Evolutionary conservation across 2,113 vertebrate genomes (phyloP), one percentile per base, ranked within the genome.

Genomic region (Syrmaticus mikado): DNA sequence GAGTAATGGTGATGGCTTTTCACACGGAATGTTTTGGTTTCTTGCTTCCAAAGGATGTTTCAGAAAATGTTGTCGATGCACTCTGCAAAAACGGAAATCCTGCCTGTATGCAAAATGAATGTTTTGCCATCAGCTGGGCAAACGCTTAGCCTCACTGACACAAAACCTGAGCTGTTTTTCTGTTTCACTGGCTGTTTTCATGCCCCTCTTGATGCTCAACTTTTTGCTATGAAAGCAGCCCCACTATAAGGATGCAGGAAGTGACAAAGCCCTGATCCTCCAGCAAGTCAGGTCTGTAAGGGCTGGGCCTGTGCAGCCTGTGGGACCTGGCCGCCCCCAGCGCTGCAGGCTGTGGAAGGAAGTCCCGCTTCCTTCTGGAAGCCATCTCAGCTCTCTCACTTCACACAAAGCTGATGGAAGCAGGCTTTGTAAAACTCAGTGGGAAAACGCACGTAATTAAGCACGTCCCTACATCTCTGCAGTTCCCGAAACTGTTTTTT

Each of bases 301-400:
- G 85, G 17, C 46, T 67, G 60, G 3, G 1, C 18, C 2, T 10
- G 0, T 11, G n/a, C n/a, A 34, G 68, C 45, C 34, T 30, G 2
- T 32, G 15, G 81, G 13, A 75, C 21, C 10, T 38, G 25, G 11
- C 77, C 66, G 53, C 45, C 46, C 66, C 82, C 81, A 20, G 45
- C 24, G 14, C 70, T 76, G 53, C 67, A 61, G 38, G 10, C 38
- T 38, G 38, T 38, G 38, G 38, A 38, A 38, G 38, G 38, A 38
- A 38, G 38, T 11, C 38, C 38, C 10, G 38, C 38, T 38, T 38
- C 38, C n/a, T 4, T 80, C 72, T 89, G 87, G 90, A 83, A 74
- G 27, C 45, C 8, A 27, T 25, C 84, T 82, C 48, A 41, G 60
- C 72, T 58, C n/a, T 48, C 64, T 68, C 64, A 12, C 9, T 89